Evolutionary conservation across 2,888 invertebrate species (phyloP).

Genomic region (Coremacera marginata): DNA sequence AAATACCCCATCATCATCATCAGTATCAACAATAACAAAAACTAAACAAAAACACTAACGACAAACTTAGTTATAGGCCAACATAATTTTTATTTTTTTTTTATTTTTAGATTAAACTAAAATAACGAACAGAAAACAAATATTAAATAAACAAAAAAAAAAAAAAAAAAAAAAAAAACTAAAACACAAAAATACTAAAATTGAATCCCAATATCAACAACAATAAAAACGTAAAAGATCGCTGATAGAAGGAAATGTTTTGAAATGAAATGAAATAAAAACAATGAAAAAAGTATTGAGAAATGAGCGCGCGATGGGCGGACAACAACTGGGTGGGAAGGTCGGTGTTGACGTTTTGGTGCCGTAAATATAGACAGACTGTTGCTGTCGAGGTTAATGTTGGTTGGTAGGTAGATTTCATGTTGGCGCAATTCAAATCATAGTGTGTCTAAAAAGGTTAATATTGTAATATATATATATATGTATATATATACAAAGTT

Average conservation of each 20-base stretch:
- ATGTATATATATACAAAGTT: too few species aligned
- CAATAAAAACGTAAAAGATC: slow-evolving; percentile 4
- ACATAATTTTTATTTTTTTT: neutral
- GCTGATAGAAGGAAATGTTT: neutral
- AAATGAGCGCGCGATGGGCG: neutral
- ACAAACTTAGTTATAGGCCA: slow-evolving; percentile 12
- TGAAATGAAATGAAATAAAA: neutral
- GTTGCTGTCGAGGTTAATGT: neutral
- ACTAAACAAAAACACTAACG: neutral
- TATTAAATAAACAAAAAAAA: neutral
- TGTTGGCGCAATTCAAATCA: neutral
- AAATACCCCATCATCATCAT: too few species aligned
- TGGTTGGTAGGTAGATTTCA: neutral
- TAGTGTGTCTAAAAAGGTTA: slow-evolving; percentile 8
- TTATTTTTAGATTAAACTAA: slow-evolving; percentile 13
- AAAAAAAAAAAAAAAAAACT: neutral
- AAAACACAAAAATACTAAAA: slow-evolving; percentile 1
- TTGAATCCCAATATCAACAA: slow-evolving; percentile 9
- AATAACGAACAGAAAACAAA: neutral
- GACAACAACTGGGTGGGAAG: neutral
- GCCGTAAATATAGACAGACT: neutral
- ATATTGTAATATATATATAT: slow-evolving; percentile 9
- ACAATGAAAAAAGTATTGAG: neutral
- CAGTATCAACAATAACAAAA: neutral
- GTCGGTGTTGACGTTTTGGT: neutral